Base-by-base conservation (phyloP, 2,113 vertebrate genomes). In the Aptenodytes patagonicus region DNA sequence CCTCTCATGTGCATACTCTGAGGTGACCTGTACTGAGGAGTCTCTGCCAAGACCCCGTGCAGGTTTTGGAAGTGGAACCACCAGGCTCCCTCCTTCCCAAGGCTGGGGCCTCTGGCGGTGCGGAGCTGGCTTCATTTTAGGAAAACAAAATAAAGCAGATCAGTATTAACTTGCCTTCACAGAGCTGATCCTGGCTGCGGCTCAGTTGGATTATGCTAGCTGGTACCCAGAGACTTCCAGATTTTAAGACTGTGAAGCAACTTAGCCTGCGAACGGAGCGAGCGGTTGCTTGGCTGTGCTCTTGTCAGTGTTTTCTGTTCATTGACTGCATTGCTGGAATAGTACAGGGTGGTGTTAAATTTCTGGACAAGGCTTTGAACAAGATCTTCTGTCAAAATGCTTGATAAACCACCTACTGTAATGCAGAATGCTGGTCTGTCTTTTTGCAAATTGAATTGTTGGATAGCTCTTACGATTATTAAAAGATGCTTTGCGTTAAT, bases 401-500 rank as follows among this genome's bases (percentile, higher is more conserved):
- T 46, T 36, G 71, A 85, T 90, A 65, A 88, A 70, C 36, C n/a
- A 25, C 70, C 77, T 83, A 22, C 65, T 82, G 61, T 57, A 77
- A 55, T 49, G 54, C 54, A 62, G 42, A 75, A n/a, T 32, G 62
- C 40, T 73, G 26, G 28, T 25, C 55, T 94, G 44, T 55, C 66
- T 47, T 86, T 94, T 68, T 87, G 60, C 81, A 85, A 62, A 77
- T 70, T 71, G 34, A 85, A 52, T 87, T 91, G 58, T 77, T 32
- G 6, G 73, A 58, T 83, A 76, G 62, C 87, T 87, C 31, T 90
- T 68, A 88, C 0, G 40, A 17, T 61, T 80, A 90, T 94, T 90
- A 82, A 96, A 96, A 95, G 69, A 60, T 58, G 17, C 79, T 82
- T 89, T 95, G 38, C 70, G 38, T 81, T 93, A 89, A 85, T 88